Evolutionary conservation across 1,140 invertebrate genomes (phyloP), one percentile per base, ranked within the genome.

Genomic region (Berghia stephanieae): DNA sequence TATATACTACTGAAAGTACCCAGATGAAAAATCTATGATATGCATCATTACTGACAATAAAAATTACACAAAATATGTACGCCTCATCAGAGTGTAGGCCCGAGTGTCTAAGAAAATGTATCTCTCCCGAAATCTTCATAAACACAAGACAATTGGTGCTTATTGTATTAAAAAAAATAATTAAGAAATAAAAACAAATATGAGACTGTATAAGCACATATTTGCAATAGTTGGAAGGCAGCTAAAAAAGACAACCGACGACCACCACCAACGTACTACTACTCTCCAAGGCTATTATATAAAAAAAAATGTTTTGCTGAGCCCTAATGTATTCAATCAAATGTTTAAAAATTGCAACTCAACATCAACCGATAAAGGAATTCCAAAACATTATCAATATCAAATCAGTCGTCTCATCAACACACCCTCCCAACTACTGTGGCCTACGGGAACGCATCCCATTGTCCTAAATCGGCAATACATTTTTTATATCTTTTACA

Each of bases 51-150:
- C n/a, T n/a, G n/a, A n/a, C n/a, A n/a, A n/a, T n/a, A n/a, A n/a
- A n/a, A n/a, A n/a, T n/a, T n/a, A n/a, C n/a, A n/a, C n/a, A 76
- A 66, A 76, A 68, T 76, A 69, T 55, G 66, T 44, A n/a, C 40
- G 42, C 49, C 36, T 78, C 76, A 44, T 72, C 60, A 69, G 38
- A 38, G 49, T 78, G 82, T 71, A 73, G 79, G 84, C 88, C 90
- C 90, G 90, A 90, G 90, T 90, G 90, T 90, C 90, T 90, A 90
- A 88, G 89, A 90, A 85, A 91, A 88, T 90, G 90, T 90, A 90
- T 90, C 90, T 91, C 90, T 90, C 90, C 90, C 86, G 85, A 85
- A 84, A 90, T 90, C 90, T 89, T 90, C 88, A 87, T 90, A 90
- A 91, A 90, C 90, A 90, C 90, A 90, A 91, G 90, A 91, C 90